Percentiles rank a stretch among this genome's conserved stretches.
phyloP scores from a whole-genome alignment of 2,888 invertebrate species.

The Drosophila longiperda region DNA sequence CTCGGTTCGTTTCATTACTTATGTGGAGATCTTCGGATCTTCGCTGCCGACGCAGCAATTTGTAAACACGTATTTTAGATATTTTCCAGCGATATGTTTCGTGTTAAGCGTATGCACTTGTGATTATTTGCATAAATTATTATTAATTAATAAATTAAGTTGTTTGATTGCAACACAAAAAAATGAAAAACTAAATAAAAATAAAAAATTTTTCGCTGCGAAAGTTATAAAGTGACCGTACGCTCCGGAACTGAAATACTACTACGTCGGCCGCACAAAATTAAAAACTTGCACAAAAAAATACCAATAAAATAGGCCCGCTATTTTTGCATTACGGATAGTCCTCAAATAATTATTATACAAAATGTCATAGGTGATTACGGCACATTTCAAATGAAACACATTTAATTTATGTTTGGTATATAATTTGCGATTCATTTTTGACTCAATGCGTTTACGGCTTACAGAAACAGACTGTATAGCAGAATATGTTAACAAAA shows the following conservation, averaged over 20 bases:
- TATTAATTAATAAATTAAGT: constrained; percentile 28
- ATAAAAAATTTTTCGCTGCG: constrained; percentile 56
- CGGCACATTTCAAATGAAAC: neutral
- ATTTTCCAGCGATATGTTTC: constrained; percentile 7
- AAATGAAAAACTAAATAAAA: constrained; percentile 58
- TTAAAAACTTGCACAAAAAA: constrained; percentile 11
- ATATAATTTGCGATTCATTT: neutral
- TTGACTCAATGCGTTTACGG: neutral
- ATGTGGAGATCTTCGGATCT: constrained; percentile 53
- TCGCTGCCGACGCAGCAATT: constrained; percentile 34
- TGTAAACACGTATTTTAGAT: constrained; percentile 14
- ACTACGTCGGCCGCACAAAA: neutral
- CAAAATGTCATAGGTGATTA: neutral
- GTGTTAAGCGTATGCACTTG: constrained; percentile 29
- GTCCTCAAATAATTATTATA: neutral
- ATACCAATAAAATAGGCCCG: constrained; percentile 17
- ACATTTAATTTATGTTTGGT: neutral
- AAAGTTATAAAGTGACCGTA: constrained; percentile 55
- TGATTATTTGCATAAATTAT: constrained; percentile 8
- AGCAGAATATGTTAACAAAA: neutral
- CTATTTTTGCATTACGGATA: neutral
- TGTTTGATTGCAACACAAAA: constrained; percentile 32
- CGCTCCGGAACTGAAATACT: constrained; percentile 39
- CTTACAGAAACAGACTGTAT: neutral
- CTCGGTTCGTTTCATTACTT: constrained; percentile 62